Evolutionary conservation across 2,888 invertebrate genomes (phyloP).

Genomic region (Hyposoter didymator): DNA sequence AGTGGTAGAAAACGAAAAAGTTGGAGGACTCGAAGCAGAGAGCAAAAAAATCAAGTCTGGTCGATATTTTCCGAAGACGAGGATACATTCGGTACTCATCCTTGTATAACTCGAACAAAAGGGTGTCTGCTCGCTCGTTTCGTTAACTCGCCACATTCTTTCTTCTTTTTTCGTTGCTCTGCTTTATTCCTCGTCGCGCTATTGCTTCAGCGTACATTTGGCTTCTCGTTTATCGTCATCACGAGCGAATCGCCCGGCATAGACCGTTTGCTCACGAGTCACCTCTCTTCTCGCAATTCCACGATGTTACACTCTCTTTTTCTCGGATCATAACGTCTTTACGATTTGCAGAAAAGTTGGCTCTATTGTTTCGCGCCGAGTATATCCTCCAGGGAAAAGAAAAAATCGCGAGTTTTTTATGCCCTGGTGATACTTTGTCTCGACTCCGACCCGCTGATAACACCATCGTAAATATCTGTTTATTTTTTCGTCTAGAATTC

Average conservation of each 20-base stretch:
- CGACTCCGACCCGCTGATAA: conserved; percentile 2
- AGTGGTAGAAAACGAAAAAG: conserved; percentile 28
- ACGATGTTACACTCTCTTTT: conserved; percentile 27
- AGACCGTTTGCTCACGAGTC: conserved; percentile 48
- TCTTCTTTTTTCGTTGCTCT: conserved; percentile 21
- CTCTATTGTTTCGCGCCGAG: conserved; percentile 5
- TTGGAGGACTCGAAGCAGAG: conserved; percentile 13
- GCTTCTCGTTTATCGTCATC: conserved; percentile 56
- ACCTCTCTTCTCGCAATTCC: neutral
- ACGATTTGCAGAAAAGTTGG: conserved; percentile 36
- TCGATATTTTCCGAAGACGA: conserved; percentile 54
- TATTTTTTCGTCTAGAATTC: neutral
- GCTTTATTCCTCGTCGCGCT: conserved; percentile 28
- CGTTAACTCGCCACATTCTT: conserved; percentile 8
- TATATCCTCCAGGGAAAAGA: conserved; percentile 36
- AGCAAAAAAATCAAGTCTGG: conserved; percentile 53
- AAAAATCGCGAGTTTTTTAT: neutral
- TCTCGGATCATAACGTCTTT: conserved; percentile 8
- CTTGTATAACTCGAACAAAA: conserved; percentile 63
- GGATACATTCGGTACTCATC: conserved; percentile 58
- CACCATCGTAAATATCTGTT: neutral
- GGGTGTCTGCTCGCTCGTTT: conserved; percentile 50
- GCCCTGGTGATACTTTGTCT: neutral
- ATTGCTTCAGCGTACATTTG: conserved; percentile 55
- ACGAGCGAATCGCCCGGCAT: conserved; percentile 58